A percentile compares a stretch with the other conserved stretches of the same genome.
These are phyloP conservation scores for Atrichornis clamosus DNA, from an alignment of 2,113 vertebrate species.

Conservation along the genomic window DNA sequence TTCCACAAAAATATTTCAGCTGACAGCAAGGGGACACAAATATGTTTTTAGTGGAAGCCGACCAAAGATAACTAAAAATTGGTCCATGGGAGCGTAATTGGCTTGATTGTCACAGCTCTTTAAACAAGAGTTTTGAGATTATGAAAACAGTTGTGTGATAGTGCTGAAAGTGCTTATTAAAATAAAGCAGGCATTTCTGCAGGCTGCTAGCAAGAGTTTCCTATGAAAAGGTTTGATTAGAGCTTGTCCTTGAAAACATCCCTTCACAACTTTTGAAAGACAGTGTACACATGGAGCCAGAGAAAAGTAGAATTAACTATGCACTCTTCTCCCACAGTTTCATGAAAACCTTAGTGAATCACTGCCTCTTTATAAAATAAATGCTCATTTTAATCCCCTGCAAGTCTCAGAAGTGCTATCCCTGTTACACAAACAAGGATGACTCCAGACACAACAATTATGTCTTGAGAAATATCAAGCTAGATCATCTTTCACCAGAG, in stretches of 20 bases:
- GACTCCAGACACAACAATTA: conserved; percentile 24
- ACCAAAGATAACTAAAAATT: conserved; percentile 40
- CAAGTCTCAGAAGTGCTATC: background rate
- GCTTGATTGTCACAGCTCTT: conserved; percentile 8
- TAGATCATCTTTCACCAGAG: background rate
- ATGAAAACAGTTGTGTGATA: background rate
- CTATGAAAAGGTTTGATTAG: background rate
- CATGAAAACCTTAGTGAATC: background rate
- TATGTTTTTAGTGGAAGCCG: conserved; percentile 30
- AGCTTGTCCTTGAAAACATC: background rate
- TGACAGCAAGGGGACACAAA: conserved; percentile 5
- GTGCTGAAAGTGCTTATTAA: background rate
- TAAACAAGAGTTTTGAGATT: background rate
- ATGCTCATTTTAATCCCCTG: background rate
- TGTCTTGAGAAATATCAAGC: conserved; percentile 10
- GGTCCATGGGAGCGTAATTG: conserved; percentile 11
- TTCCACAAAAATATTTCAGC: background rate
- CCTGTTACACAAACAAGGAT: conserved; percentile 2
- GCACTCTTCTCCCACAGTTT: background rate
- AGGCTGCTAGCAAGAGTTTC: background rate
- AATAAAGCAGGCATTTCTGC: background rate
- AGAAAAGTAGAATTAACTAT: background rate
- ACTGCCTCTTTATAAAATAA: background rate
- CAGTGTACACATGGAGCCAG: background rate
- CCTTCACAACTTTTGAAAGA: background rate